Conservation (phyloP, 2,113 vertebrate genomes). For the Gymnorhina tibicen region DNA sequence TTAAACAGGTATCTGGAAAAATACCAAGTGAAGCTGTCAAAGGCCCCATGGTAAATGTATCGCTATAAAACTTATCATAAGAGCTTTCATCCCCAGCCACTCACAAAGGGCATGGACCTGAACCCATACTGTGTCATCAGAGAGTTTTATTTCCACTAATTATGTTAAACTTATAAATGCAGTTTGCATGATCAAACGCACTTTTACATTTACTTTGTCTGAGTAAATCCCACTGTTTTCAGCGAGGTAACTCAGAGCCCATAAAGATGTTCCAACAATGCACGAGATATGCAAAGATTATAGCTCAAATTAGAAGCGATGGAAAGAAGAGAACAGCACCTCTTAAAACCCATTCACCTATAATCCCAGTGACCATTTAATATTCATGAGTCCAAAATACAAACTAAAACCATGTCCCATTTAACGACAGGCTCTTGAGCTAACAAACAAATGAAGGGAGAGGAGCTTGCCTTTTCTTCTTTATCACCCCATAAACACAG, state of each 20-base stretch:
- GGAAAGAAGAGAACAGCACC: not conserved
- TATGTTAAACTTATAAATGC: not conserved
- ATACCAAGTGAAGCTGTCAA: not conserved
- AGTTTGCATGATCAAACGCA: not conserved
- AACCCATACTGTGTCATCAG: not conserved
- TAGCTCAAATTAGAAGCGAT: rapidly evolving
- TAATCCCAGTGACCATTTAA: not conserved
- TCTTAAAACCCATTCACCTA: not conserved
- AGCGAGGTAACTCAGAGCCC: not conserved
- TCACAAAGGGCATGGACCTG: not conserved
- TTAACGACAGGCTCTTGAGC: not conserved
- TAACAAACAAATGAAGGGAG: not conserved
- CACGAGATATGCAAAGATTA: rapidly evolving
- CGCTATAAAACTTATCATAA: not conserved
- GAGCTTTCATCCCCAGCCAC: not conserved
- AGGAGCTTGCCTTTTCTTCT: not conserved
- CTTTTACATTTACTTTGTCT: not conserved
- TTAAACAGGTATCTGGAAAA: not conserved
- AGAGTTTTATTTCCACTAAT: not conserved
- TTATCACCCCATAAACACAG: not conserved
- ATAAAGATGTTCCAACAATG: not conserved
- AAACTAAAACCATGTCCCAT: not conserved
- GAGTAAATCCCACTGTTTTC: not conserved
- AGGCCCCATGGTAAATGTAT: not conserved
- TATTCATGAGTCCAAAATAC: not conserved